Evolutionary conservation across 2,888 invertebrate genomes (phyloP), one percentile per base, ranked within the genome.

Genomic region (Leuctra nigra): DNA sequence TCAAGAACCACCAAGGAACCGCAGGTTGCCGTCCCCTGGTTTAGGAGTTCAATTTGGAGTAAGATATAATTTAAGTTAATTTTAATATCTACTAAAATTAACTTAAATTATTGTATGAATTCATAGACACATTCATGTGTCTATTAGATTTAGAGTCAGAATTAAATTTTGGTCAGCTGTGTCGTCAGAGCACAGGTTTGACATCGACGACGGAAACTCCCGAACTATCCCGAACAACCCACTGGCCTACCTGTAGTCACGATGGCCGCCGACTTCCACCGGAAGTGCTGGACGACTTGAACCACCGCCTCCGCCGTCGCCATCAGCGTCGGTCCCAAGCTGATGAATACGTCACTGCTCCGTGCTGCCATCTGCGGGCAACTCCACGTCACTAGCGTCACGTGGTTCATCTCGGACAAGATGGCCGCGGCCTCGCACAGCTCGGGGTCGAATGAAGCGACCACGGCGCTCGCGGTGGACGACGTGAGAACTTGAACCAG

Each of bases 221-320:
- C 29, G 6, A 29, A 29, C 6, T 7, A 29, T 7, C 11, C 7
- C 7, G 29, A 29, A 29, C 11, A 29, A 7, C 6, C 29, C 29
- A 29, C 11, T 29, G 6, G 14, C 73, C 74, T 68, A 79, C 80
- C 75, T 63, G 73, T 72, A 41, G 77, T 73, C 61, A 80, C 71
- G 58, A 80, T 71, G 38, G 75, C 75, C 38, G 76, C 73, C 18
- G 75, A 75, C 68, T 74, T 78, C 78, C 79, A 79, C 61, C 73
- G 73, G 68, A 79, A 75, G 59, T 74, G 74, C 59, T 69, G 67
- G 61, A 77, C 55, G 46, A 60, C 16, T 29, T 56, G 55, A 7
- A 73, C 69, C 57, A 78, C 70, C 23, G 75, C 75, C 48, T 70
- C 70, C 11, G 77, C 75, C 62, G 76, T 70, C 54, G 74, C 70